Base-by-base conservation (phyloP, 2,113 vertebrate genomes). In the Lipotes vexillifer region DNA sequence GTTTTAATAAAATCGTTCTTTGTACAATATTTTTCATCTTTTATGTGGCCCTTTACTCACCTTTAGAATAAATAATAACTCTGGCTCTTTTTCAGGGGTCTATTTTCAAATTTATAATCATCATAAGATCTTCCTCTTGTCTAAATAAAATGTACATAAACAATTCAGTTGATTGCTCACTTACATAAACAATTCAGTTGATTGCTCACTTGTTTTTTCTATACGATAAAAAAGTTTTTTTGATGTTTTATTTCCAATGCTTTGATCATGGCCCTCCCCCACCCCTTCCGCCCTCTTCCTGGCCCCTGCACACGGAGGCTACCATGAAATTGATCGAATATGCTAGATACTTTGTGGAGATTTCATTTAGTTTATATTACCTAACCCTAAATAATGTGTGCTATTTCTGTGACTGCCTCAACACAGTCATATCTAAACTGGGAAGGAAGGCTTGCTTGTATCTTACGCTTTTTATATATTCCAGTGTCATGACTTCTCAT, bases 31-130 rank as follows among this genome's bases (percentile, higher is more conserved):
- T 90, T 89, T 93, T 94, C 49, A 52, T 69, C 20, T 80, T 74
- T 55, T 41, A 65, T 33, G 12, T 52, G 21, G 57, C 18, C 31
- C 27, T 93, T 87, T 63, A 41, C n/a, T 29, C 18, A 82, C 31
- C 8, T 87, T 55, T 69, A 33, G 61, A 80, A 31, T n/a, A 92
- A 89, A 75, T 52, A 55, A 75, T 84, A 52, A 41, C 31, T 68
- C 3, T 72, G 41, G 2, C 61, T 31, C 33, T 33, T 72, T 83
- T 63, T 52, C 20, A 81, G 8, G 44, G 8, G 33, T 49, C 46
- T 72, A n/a, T 93, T 92, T 93, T 83, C 29, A 94, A 93, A 85
- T 29, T 44, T 74, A 72, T 77, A 75, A 77, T 93, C 8, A 49
- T 82, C 29, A 61, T 61, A 71, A 27, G 21, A 84, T 81, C 38